These are phyloP conservation scores for Notothenia rossii DNA, from an alignment of 2,113 vertebrate genomes.

Conservation along the genomic window DNA sequence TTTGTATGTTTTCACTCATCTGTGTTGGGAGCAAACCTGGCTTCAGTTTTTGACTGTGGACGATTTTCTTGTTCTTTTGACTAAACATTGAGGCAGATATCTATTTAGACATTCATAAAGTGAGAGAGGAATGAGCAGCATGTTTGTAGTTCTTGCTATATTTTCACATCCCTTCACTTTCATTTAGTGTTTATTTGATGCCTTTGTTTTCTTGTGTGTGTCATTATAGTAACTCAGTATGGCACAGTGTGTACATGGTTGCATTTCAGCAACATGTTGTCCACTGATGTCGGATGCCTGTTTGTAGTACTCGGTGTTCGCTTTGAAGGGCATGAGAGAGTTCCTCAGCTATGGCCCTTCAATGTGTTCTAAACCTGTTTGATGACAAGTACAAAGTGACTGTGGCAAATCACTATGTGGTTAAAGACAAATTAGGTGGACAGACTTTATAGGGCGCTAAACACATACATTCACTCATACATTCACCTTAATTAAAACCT, in stretches of 20 bases:
- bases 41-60: background rate
- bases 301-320: slow-evolving; percentile 12
- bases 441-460: background rate
- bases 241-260: background rate
- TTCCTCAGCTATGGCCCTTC: background rate
- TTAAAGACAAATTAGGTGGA: background rate
- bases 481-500: background rate
- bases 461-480: background rate
- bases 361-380: slow-evolving; percentile 11
- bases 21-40: background rate
- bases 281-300: background rate
- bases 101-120: slow-evolving; percentile 23
- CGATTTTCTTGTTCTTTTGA: slow-evolving; percentile 12
- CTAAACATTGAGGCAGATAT: slow-evolving; percentile 43
- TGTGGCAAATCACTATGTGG: background rate
- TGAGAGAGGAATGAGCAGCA: background rate
- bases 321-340: slow-evolving; percentile 10
- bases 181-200: background rate
- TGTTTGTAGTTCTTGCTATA: background rate
- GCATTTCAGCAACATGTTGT: background rate
- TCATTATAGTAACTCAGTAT: too few relatives aligned
- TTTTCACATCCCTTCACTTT: background rate
- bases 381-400: background rate
- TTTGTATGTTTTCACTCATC: background rate
- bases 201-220: background rate